These are phyloP conservation scores for Orthosia gothica DNA, from an alignment of 2,888 invertebrate genomes.

Conservation along the genomic window DNA sequence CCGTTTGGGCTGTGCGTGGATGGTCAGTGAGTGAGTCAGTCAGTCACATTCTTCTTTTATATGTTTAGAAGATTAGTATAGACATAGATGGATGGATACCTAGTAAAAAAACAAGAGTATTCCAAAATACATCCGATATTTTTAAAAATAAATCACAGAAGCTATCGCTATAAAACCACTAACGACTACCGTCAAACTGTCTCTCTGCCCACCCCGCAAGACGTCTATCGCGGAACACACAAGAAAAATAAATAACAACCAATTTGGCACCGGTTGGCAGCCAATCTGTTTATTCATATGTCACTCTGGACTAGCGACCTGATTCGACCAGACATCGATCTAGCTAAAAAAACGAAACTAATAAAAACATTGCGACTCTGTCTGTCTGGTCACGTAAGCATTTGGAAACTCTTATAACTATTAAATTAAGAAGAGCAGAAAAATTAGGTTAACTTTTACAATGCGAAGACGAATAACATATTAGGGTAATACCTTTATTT, in stretches of 20 bases:
- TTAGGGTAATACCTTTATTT: not conserved
- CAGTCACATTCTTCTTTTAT: no score
- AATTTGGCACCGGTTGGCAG: slow-evolving; percentile 53
- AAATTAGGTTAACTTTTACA: not conserved
- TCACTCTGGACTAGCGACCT: slow-evolving; percentile 58
- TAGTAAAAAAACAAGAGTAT: not conserved
- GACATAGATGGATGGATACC: no score
- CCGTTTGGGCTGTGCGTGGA: no score
- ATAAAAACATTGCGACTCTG: slow-evolving; percentile 30
- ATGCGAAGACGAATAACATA: not conserved
- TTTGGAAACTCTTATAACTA: not conserved
- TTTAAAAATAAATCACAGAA: not conserved
- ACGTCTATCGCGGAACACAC: slow-evolving; percentile 5
- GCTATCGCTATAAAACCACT: not conserved
- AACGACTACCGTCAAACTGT: slow-evolving; percentile 9
- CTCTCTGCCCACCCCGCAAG: slow-evolving; percentile 3
- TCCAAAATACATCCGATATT: slow-evolving; percentile 13
- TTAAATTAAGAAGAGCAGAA: no score
- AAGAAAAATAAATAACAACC: slow-evolving; percentile 55
- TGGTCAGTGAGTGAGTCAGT: no score
- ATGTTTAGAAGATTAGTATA: no score
- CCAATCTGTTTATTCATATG: slow-evolving; percentile 58
- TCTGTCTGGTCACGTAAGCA: slow-evolving; percentile 51
- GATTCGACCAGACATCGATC: slow-evolving; percentile 44
- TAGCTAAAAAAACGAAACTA: slow-evolving; percentile 29